Evolutionary conservation across 1,140 invertebrate genomes (phyloP).

Genomic region (Dinoponera quadriceps): DNA sequence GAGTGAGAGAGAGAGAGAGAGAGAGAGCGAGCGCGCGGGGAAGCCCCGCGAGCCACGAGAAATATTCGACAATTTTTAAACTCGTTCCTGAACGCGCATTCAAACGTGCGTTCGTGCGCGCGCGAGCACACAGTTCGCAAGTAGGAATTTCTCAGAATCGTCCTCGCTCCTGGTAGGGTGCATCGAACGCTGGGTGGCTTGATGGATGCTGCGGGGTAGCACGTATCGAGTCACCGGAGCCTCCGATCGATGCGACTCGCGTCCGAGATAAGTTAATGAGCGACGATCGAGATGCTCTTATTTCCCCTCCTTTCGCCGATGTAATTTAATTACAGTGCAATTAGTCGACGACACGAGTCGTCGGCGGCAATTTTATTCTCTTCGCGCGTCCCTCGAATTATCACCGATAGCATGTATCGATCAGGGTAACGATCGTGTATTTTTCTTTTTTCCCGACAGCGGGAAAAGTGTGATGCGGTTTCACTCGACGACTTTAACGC

Average conservation of each 20-base stretch:
- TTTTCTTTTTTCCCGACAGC: too few relatives aligned
- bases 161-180: constrained; percentile 45
- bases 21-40: constrained; percentile 5
- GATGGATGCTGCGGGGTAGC: constrained; percentile 41
- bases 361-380: too few relatives aligned
- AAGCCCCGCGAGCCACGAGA: constrained; percentile 65
- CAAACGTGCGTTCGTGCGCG: constrained; percentile 79
- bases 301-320: not conserved
- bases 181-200: constrained; percentile 46
- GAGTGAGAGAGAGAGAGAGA: not conserved
- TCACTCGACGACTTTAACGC: too few relatives aligned
- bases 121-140: constrained; percentile 65
- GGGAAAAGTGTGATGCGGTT: too few relatives aligned
- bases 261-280: constrained; percentile 13
- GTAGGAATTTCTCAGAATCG: constrained; percentile 82
- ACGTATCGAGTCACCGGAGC: not conserved
- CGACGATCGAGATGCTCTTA: too few relatives aligned
- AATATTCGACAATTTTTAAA: constrained; percentile 85
- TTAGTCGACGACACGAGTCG: not conserved
- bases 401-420: not conserved
- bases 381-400: constrained; percentile 17
- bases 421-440: too few relatives aligned
- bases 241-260: not conserved
- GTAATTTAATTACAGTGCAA: not conserved
- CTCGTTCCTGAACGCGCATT: constrained; percentile 83